Percentiles rank a stretch among this genome's conserved stretches.
phyloP scores from a whole-genome alignment of 2,888 invertebrate genomes.

The Junonia oenone region DNA sequence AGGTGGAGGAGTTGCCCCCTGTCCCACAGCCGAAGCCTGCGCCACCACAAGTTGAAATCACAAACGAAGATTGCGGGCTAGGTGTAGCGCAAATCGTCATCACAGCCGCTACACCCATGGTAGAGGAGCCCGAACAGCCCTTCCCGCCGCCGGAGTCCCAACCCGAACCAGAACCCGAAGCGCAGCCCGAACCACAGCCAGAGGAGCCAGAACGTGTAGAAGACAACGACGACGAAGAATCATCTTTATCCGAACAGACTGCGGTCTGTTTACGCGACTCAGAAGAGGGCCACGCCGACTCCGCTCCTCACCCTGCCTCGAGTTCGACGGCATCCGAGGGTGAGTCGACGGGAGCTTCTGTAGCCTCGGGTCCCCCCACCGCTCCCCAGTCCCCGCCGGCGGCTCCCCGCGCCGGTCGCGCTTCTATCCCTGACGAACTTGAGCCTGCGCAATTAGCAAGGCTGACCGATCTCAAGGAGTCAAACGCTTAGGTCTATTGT shows the following conservation, averaged over 20 bases:
- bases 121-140: conserved; percentile 89
- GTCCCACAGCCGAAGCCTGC: conserved; percentile 43
- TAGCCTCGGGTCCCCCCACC: conserved; percentile 76
- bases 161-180: conserved; percentile 33
- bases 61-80: conserved; percentile 81
- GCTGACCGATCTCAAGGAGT: conserved; percentile 93
- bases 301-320: conserved; percentile 78
- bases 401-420: conserved; percentile 87
- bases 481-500: conserved; percentile 87
- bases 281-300: conserved; percentile 79
- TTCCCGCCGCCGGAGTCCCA: conserved; percentile 83
- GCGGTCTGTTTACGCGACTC: conserved; percentile 64
- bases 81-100: conserved; percentile 95
- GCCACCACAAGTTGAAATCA: conserved; percentile 59
- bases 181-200: conserved; percentile 19
- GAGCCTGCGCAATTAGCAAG: conserved; percentile 93
- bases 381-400: conserved; percentile 80
- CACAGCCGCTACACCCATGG: conserved; percentile 95
- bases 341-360: conserved; percentile 81
- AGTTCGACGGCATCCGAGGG: conserved; percentile 85
- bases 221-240: conserved; percentile 67
- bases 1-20: conserved; percentile 39
- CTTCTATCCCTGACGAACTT: conserved; percentile 92
- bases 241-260: conserved; percentile 70
- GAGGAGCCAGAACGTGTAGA: conserved; percentile 40